A percentile compares a stretch with the other conserved stretches of the same genome.
These are phyloP conservation scores for Circaetus cinerascens DNA, from an alignment of 2,113 vertebrate genomes.

Conservation along the genomic window DNA sequence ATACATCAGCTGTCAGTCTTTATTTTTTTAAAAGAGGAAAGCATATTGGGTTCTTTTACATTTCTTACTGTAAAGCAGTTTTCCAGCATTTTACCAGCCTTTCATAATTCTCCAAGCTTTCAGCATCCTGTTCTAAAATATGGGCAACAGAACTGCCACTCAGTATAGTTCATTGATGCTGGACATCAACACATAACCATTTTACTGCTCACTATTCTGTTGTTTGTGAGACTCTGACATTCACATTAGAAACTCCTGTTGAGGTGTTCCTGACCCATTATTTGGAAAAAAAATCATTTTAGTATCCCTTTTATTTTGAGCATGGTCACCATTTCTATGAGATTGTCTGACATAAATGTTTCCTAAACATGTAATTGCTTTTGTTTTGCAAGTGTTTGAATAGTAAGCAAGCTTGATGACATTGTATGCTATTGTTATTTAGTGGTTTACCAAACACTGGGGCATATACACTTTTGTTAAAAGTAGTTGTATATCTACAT, in stretches of 20 bases:
- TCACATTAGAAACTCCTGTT: not conserved
- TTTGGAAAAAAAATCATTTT: not conserved
- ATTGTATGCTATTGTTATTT: not conserved
- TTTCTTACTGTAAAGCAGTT: not conserved
- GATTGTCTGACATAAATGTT: not conserved
- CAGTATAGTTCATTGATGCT: not conserved
- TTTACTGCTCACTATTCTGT: not conserved
- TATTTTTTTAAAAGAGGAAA: not conserved
- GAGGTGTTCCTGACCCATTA: not conserved
- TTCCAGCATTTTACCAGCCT: not conserved
- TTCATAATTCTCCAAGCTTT: not conserved
- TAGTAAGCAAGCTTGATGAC: not conserved
- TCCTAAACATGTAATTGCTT: not conserved
- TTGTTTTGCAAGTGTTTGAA: not conserved
- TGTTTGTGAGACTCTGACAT: not conserved
- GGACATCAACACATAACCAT: not conserved
- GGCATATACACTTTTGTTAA: not conserved
- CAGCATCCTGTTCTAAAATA: not conserved
- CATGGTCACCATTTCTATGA: not conserved
- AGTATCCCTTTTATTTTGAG: not conserved
- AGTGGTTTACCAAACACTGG: not conserved
- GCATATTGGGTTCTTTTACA: not conserved
- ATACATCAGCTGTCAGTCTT: not conserved
- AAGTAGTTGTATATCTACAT: not conserved
- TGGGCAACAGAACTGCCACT: not conserved